phyloP scores from a whole-genome alignment of 2,888 invertebrate species.

The Carabus problematicus region DNA sequence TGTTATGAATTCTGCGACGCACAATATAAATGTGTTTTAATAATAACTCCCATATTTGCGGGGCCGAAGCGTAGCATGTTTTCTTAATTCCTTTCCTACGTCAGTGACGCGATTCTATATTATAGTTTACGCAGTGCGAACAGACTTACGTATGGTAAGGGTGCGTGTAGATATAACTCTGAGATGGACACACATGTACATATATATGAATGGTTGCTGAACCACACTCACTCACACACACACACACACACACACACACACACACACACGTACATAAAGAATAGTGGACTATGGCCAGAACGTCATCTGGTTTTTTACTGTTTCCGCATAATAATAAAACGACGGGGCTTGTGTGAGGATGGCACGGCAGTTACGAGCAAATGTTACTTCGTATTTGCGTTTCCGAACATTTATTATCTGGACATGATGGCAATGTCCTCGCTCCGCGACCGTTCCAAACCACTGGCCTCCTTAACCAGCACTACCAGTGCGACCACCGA shows the following conservation, averaged over 20 bases:
- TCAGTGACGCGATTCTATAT: no score
- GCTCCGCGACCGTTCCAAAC: slow-evolving; percentile 47
- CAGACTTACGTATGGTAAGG: no score
- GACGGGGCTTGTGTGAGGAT: slow-evolving; percentile 51
- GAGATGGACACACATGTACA: no score
- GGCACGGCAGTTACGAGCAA: slow-evolving; percentile 59
- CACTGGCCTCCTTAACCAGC: slow-evolving; percentile 27
- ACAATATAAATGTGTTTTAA: no score
- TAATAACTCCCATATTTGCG: no score
- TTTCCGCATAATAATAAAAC: slow-evolving; percentile 72
- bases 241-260: slow-evolving; percentile 1
- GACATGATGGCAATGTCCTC: slow-evolving; percentile 54
- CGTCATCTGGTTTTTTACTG: slow-evolving; percentile 71
- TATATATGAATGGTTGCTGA: not conserved
- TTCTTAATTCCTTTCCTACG: no score
- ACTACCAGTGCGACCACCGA: not conserved
- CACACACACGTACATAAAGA: no score
- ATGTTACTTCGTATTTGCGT: slow-evolving; percentile 61
- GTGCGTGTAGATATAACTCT: no score
- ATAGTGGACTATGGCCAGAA: slow-evolving; percentile 41
- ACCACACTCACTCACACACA: not conserved
- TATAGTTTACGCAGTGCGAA: no score
- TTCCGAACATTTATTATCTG: slow-evolving; percentile 59
- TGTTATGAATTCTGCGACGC: no score
- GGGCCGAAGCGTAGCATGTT: no score